Conservation (phyloP, 1,140 invertebrate genomes). For the Coenobita brevimanus region DNA sequence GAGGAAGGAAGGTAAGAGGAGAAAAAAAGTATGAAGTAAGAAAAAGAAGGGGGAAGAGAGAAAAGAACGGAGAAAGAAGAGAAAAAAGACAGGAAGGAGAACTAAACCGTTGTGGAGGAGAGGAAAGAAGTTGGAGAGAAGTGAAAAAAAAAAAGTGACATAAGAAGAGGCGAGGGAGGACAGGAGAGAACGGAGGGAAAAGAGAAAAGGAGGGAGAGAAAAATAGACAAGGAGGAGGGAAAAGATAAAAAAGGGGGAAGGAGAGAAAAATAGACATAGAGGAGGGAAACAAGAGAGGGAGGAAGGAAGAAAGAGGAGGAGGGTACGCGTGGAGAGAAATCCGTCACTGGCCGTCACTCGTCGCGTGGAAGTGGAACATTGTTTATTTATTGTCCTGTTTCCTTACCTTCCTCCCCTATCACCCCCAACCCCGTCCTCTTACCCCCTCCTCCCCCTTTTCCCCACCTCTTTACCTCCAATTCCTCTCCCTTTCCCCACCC, state of each 20-base stretch:
- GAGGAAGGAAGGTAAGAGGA: neutral
- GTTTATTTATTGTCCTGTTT: neutral
- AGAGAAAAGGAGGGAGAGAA: neutral
- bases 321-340: too few species aligned
- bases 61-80: too few species aligned
- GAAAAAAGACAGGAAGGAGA: neutral
- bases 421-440: neutral
- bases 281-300: neutral
- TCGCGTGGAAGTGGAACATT: too few species aligned
- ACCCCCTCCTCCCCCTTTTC: neutral
- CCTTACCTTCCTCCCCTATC: neutral
- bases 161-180: neutral
- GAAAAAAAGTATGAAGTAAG: neutral
- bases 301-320: conserved; percentile 4
- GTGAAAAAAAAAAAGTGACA: too few species aligned
- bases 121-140: neutral
- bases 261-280: too few species aligned
- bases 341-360: too few species aligned
- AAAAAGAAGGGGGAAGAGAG: neutral
- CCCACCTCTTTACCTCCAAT: too few species aligned
- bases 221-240: neutral
- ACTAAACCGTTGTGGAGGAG: neutral
- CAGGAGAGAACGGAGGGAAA: neutral
- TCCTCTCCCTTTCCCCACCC: neutral
- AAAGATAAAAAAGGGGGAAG: neutral